A percentile compares a stretch with the other conserved stretches of the same genome.
These are phyloP conservation scores for Caenorhabditis sp. DNA, from an alignment of 2,888 invertebrate genomes.

Conservation along the genomic window DNA sequence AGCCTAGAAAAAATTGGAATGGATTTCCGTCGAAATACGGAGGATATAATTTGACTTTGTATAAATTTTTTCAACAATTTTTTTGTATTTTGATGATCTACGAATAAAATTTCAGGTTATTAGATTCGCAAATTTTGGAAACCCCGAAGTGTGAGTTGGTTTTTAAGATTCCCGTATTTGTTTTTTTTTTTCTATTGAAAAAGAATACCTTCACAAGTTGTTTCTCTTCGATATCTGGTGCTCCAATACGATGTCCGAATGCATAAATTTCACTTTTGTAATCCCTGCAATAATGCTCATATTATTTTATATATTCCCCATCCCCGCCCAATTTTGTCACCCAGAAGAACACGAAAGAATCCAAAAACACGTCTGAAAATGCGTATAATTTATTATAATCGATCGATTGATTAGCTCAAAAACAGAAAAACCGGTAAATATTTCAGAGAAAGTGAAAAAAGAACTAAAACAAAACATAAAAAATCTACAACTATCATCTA, in stretches of 20 bases:
- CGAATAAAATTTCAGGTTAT: background rate
- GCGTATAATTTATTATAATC: background rate
- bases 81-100: background rate
- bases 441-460: conserved; percentile 1
- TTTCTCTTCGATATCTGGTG: conserved; percentile 46
- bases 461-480: background rate
- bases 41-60: background rate
- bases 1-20: conserved; percentile 34
- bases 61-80: background rate
- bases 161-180: too few relatives aligned
- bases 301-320: background rate
- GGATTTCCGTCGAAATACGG: too few relatives aligned
- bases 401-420: too few relatives aligned
- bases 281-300: conserved; percentile 57
- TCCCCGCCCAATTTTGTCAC: conserved; percentile 1
- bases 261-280: conserved; percentile 67
- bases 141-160: too few relatives aligned
- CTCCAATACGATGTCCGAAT: conserved; percentile 64
- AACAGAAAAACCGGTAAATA: background rate
- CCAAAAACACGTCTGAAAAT: background rate
- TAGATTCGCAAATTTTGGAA: background rate
- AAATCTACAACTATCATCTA: background rate
- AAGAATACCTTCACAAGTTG: conserved; percentile 25
- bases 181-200: background rate
- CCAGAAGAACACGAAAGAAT: background rate